A percentile compares a stretch with the other conserved stretches of the same genome.
These are phyloP conservation scores for Riparia riparia DNA, from an alignment of 2,113 vertebrate genomes.

Conservation along the genomic window DNA sequence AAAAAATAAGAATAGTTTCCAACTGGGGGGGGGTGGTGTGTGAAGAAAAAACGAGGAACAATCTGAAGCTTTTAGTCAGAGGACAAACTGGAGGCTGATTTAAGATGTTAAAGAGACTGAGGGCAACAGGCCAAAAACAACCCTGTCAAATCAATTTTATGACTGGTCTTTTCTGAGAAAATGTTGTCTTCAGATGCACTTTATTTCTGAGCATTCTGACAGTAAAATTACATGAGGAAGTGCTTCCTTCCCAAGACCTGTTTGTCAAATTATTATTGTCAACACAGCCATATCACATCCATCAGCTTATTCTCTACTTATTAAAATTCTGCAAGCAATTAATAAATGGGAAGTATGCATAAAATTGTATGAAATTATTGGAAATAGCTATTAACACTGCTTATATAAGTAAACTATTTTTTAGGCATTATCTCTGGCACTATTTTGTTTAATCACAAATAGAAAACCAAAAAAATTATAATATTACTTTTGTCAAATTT, in stretches of 20 bases:
- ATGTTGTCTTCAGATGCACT: not conserved
- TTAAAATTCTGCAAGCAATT: not conserved
- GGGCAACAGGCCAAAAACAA: not conserved
- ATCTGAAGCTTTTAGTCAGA: not conserved
- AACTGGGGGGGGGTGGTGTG: not conserved
- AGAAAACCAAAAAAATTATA: not conserved
- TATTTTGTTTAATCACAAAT: not conserved
- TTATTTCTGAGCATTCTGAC: constrained; percentile 30
- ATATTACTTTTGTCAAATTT: not conserved
- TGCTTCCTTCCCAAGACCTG: not conserved
- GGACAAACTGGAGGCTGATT: not conserved
- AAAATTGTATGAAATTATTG: not conserved
- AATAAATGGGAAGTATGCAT: not conserved
- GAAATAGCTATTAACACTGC: not conserved
- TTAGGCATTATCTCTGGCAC: not conserved
- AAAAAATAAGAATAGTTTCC: not conserved
- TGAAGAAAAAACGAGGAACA: fast-evolving
- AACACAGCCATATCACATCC: not conserved
- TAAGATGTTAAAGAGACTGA: not conserved
- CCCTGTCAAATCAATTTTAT: not conserved
- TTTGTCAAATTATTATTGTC: not conserved
- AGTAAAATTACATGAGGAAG: constrained; percentile 30
- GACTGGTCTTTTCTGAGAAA: not conserved
- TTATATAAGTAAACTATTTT: not conserved
- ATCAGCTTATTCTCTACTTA: not conserved